Evolutionary conservation across 2,888 invertebrate species (phyloP).

Genomic region (Hyalella azteca): DNA sequence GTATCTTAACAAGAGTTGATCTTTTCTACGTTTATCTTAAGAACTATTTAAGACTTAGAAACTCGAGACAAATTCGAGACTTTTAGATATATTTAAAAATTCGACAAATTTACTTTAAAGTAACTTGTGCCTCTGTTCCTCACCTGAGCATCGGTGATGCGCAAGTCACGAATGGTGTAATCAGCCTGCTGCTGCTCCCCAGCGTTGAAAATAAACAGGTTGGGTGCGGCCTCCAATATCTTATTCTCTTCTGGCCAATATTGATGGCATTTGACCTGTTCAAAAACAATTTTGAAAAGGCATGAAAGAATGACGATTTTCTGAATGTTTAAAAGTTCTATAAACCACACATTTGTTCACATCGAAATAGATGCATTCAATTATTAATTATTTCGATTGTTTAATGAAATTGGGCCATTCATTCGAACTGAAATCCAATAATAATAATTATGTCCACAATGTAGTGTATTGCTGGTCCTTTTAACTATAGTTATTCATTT

Average conservation of each 20-base stretch:
- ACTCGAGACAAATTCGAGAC: background rate
- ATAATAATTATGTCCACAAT: too few species aligned
- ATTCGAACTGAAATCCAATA: too few species aligned
- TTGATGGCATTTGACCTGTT: constrained; percentile 37
- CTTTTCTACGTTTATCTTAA: background rate
- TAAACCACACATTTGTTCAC: too few species aligned
- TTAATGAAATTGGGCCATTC: too few species aligned
- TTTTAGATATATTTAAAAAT: background rate
- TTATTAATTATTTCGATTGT: too few species aligned
- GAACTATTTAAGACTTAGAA: background rate
- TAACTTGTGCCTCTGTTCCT: background rate
- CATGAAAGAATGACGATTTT: too few species aligned
- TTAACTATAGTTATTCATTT: too few species aligned
- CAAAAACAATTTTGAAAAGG: background rate
- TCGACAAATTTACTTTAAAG: background rate
- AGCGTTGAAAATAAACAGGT: background rate
- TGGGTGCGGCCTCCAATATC: background rate
- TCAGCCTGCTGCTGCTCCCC: background rate
- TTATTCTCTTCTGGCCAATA: constrained; percentile 39
- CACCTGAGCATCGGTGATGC: background rate
- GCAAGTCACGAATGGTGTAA: background rate
- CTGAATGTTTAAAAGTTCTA: too few species aligned
- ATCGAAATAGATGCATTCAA: too few species aligned
- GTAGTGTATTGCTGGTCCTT: too few species aligned
- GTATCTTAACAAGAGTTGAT: background rate